phyloP scores from a whole-genome alignment of 2,888 invertebrate genomes.

The Zhuqinia jingwanae region DNA sequence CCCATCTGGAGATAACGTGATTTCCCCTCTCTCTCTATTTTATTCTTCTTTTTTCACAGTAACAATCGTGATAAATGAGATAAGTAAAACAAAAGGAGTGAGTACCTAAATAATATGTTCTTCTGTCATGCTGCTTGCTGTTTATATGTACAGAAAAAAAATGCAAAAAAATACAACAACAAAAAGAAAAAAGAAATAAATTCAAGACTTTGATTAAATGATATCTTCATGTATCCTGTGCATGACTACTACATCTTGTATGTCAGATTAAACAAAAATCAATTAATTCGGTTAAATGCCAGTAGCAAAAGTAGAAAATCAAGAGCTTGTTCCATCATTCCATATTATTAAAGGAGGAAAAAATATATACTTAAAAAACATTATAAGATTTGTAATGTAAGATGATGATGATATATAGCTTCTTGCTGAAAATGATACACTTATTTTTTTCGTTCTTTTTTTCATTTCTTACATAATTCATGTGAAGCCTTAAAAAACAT shows the following conservation, averaged over 20 bases:
- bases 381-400: not conserved
- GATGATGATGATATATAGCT: not conserved
- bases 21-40: not conserved
- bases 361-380: not conserved
- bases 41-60: no score
- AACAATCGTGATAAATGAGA: conserved; percentile 36
- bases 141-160: no score
- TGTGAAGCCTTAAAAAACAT: no score
- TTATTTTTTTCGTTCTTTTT: not conserved
- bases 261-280: conserved; percentile 60
- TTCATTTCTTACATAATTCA: not conserved
- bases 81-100: not conserved
- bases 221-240: conserved; percentile 49
- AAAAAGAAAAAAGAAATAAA: no score
- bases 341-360: not conserved
- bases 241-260: conserved; percentile 35
- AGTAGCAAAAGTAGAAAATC: conserved; percentile 36
- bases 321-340: not conserved
- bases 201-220: conserved; percentile 56
- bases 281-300: conserved; percentile 61
- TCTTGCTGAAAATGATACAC: conserved; percentile 3
- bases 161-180: conserved; percentile 4
- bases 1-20: conserved; percentile 24
- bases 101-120: not conserved
- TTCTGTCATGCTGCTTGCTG: not conserved